These are phyloP conservation scores for Elaphurus davidianus DNA, from an alignment of 2,113 vertebrate species.

Conservation along the genomic window DNA sequence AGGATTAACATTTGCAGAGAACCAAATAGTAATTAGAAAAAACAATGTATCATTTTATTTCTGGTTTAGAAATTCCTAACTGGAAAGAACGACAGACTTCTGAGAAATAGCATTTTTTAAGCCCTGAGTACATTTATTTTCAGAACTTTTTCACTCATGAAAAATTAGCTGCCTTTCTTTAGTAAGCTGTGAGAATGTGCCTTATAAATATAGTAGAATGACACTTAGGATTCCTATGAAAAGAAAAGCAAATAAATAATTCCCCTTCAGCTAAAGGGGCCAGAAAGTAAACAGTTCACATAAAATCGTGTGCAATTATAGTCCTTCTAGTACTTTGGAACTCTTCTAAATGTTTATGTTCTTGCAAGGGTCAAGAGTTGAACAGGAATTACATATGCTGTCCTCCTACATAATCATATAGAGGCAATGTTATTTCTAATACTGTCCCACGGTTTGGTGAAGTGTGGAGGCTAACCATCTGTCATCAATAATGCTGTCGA, in stretches of 20 bases:
- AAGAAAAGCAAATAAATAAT: constrained; percentile 66
- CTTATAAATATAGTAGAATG: constrained; percentile 61
- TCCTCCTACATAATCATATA: neutral
- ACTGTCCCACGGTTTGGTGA: constrained; percentile 15
- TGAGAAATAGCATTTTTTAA: constrained; percentile 50
- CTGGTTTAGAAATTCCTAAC: constrained; percentile 28
- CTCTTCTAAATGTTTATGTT: constrained; percentile 57
- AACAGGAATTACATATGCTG: constrained; percentile 41
- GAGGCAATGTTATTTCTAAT: constrained; percentile 48
- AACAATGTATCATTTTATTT: constrained; percentile 26
- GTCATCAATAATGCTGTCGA: constrained; percentile 69
- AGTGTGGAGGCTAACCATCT: constrained; percentile 65
- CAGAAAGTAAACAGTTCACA: constrained; percentile 48
- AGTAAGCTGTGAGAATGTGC: constrained; percentile 52
- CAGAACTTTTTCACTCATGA: constrained; percentile 61
- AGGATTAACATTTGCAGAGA: constrained; percentile 5
- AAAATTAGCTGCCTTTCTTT: constrained; percentile 62
- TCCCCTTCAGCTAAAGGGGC: neutral
- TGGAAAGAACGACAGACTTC: constrained; percentile 42
- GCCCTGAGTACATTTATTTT: constrained; percentile 63
- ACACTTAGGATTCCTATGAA: constrained; percentile 47
- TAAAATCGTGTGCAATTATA: constrained; percentile 45
- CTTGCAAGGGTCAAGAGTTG: constrained; percentile 37
- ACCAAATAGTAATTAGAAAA: neutral
- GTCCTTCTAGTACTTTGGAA: constrained; percentile 38